Percentiles rank a stretch among this genome's conserved stretches.
phyloP scores from a whole-genome alignment of 92 coral and sea anemone species.

The Palythoa heliodiscus region DNA sequence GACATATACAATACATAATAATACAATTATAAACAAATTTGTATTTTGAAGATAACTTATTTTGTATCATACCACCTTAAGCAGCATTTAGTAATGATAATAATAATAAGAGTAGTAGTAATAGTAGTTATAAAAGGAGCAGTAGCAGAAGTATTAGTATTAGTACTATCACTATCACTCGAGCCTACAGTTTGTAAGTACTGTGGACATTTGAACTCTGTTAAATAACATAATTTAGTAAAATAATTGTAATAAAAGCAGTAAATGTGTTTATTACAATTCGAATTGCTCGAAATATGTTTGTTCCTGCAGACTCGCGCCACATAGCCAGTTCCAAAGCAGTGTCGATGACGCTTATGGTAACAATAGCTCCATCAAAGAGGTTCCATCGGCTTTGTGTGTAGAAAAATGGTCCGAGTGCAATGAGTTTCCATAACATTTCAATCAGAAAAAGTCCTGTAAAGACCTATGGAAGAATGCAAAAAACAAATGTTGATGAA shows the following conservation, averaged over 20 bases:
- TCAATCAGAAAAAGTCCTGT: slow-evolving; percentile 50
- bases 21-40: no score
- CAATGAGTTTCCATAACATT: slow-evolving; percentile 46
- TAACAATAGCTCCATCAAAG: slow-evolving; percentile 54
- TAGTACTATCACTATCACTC: no score
- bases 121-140: no score
- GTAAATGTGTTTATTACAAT: slow-evolving; percentile 54
- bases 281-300: slow-evolving; percentile 82
- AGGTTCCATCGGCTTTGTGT: slow-evolving; percentile 57
- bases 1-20: no score
- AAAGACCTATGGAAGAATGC: slow-evolving; percentile 35
- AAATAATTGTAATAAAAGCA: not conserved
- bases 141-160: no score
- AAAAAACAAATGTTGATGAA: not conserved
- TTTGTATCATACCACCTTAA: no score
- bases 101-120: no score
- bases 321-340: slow-evolving; percentile 39
- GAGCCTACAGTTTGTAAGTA: no score
- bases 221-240: no score
- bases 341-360: slow-evolving; percentile 47
- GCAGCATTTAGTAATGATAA: no score
- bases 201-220: no score
- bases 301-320: slow-evolving; percentile 70
- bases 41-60: no score
- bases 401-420: slow-evolving; percentile 49